A percentile compares a stretch with the other conserved stretches of the same genome.
These are phyloP conservation scores for Anoplius nigerrimus DNA, from an alignment of 2,888 invertebrate species.

Conservation along the genomic window DNA sequence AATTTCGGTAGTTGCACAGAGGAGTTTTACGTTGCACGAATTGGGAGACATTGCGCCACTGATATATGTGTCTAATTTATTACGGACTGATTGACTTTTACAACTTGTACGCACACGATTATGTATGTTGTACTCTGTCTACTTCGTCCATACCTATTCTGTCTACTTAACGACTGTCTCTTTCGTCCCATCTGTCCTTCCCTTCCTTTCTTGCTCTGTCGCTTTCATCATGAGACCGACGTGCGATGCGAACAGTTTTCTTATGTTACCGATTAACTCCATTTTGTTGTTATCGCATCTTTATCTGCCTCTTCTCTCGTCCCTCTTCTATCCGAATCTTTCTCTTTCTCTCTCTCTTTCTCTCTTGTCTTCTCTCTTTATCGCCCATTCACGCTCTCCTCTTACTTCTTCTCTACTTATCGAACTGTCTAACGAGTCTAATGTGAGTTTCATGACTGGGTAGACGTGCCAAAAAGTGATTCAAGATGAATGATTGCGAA, in stretches of 20 bases:
- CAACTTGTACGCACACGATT: too few species aligned
- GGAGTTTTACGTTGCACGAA: too few species aligned
- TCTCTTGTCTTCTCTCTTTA: not conserved
- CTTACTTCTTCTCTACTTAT: constrained; percentile 1
- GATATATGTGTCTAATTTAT: too few species aligned
- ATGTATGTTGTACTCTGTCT: too few species aligned
- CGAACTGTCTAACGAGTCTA: constrained; percentile 4
- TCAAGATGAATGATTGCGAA: constrained; percentile 10
- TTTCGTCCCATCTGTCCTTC: not conserved
- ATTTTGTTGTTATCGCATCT: not conserved
- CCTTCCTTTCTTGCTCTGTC: constrained; percentile 4
- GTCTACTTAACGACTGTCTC: not conserved
- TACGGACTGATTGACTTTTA: too few species aligned
- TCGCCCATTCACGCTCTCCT: constrained; percentile 19
- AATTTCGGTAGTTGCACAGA: too few species aligned
- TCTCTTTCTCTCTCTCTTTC: constrained; percentile 22
- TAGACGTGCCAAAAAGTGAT: too few species aligned
- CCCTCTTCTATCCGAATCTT: too few species aligned
- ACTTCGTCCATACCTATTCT: not conserved
- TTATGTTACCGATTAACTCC: not conserved
- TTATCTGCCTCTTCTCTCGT: constrained; percentile 8
- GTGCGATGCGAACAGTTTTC: not conserved
- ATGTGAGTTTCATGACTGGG: not conserved
- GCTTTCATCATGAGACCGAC: not conserved
- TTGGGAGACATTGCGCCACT: too few species aligned